Base-by-base conservation (phyloP, 1,140 invertebrate genomes). In the Listronotus bonariensis region DNA sequence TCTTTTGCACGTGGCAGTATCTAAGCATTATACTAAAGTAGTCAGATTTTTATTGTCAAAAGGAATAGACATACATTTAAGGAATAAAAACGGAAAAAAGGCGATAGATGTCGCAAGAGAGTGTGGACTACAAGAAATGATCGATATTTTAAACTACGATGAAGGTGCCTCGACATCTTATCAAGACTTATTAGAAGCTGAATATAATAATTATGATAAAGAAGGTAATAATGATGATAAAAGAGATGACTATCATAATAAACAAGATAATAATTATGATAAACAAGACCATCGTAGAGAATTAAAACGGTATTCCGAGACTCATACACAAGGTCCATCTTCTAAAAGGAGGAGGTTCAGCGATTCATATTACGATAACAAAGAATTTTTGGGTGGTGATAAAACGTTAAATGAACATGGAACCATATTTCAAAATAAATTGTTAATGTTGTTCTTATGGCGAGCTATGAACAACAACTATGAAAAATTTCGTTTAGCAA, bases 381-480 rank as follows among this genome's bases (percentile, higher is more conserved):
- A 2, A 18, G 7, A 2, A 18, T 48, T 18, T 48, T 17, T 9
- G 12, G 45, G 45, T 9, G 15, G 15, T 4, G 45, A 20, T 3
- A 20, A 20, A 20, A 48, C 15, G 1, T 9, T 20, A 6, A 48
- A 48, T 48, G 45, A 17, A 20, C 45, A 48, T 12, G 45, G 45
- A 20, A 8, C 15, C 4, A 48, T 48, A 26, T 48, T 20, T 20
- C 45, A 48, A 48, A 48, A 6, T 9, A 48, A 48, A 26, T 20
- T 48, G 45, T 17, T 48, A 12, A 48, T 48, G 45, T 12, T 48
- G 26, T 48, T 48, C 26, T 26, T 48, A 8, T 48, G 45, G 45
- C 45, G 45, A 48, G 45, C 45, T 6, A 9, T 4, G 6, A 9
- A 26, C 6, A 17, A 11, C 6, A 20, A 7, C 1, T 48, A 18